phyloP scores from a whole-genome alignment of 2,888 invertebrate species.

The Melanchra persicariae region DNA sequence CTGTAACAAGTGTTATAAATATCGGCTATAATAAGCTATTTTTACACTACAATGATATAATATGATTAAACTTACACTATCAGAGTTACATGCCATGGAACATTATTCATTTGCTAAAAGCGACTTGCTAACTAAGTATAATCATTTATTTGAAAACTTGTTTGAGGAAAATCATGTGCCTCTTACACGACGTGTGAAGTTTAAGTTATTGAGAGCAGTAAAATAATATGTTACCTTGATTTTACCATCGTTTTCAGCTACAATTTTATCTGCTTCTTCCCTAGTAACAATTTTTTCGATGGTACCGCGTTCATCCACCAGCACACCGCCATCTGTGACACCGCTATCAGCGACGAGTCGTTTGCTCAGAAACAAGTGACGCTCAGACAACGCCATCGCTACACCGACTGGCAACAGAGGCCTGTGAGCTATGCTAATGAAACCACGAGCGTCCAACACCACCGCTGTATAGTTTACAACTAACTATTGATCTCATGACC shows the following conservation, averaged over 20 bases:
- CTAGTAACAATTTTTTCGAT: constrained; percentile 89
- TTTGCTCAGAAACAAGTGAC: constrained; percentile 86
- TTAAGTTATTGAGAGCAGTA: not conserved
- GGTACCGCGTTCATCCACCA: constrained; percentile 91
- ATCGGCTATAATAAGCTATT: not conserved
- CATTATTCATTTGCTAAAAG: not conserved
- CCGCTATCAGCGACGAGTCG: constrained; percentile 89
- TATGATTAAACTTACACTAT: not conserved
- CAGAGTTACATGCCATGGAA: not conserved
- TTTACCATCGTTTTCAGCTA: constrained; percentile 85
- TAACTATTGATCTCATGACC: constrained; percentile 64
- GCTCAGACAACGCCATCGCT: constrained; percentile 74
- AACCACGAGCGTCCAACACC: constrained; percentile 67
- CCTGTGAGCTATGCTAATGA: constrained; percentile 27
- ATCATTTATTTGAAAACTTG: not conserved
- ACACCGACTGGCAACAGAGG: constrained; percentile 52
- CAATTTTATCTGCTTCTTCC: constrained; percentile 84
- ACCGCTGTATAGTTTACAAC: constrained; percentile 66
- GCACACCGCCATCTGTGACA: constrained; percentile 91
- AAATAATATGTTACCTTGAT: constrained; percentile 84
- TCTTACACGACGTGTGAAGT: not conserved
- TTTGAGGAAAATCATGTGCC: constrained; percentile 16
- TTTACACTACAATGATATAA: too few species aligned
- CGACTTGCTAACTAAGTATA: constrained; percentile 1
- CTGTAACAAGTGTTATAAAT: constrained; percentile 1